Base-by-base conservation (phyloP, 2,888 invertebrate genomes). In the Unio pictorum region DNA sequence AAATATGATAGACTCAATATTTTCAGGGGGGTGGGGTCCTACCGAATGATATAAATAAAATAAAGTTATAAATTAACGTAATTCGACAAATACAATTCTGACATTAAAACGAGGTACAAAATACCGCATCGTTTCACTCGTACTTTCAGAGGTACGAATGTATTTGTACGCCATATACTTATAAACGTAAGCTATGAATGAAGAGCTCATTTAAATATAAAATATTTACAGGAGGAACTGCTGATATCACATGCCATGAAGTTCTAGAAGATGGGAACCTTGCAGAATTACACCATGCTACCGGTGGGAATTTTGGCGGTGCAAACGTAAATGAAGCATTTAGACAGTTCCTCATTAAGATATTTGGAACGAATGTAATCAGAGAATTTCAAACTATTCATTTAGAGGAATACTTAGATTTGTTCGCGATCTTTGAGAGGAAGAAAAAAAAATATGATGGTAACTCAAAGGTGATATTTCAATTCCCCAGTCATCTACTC, bases 221-320 rank as follows among this genome's bases (percentile, higher is more conserved):
- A 45, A 45, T 2, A 15, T 11, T 45, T 45, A 15, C 45, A 45
- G 45, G 45, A 3, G 45, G 45, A 45, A 45, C 45, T 15, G 45
- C 45, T 11, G 76, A 76, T 55, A 72, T 76, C 8, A 74, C 72
- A 17, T 71, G 69, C 58, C 73, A 73, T 28, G 64, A 76, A 30
- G 70, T 73, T 4, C 57, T 66, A 26, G 59, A 8, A 56, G 68
- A 74, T 28, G 68, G 64, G 0, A 69, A 67, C n/a, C 57, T 76
- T 15, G 74, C 70, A 62, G 74, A 76, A 62, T 60, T 76, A 4
- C 70, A 70, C 60, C 61, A 64, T 55, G 68, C 76, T 4, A 67
- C 67, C 18, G 76, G 76, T 4, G 76, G 76, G 20, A 72, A 66
- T n/a, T 76, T 67, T 45, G 76, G 76, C 17, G 76, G 76, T 11